Base-by-base conservation (phyloP, 2,113 vertebrate species). In the Acanthisitta chloris region DNA sequence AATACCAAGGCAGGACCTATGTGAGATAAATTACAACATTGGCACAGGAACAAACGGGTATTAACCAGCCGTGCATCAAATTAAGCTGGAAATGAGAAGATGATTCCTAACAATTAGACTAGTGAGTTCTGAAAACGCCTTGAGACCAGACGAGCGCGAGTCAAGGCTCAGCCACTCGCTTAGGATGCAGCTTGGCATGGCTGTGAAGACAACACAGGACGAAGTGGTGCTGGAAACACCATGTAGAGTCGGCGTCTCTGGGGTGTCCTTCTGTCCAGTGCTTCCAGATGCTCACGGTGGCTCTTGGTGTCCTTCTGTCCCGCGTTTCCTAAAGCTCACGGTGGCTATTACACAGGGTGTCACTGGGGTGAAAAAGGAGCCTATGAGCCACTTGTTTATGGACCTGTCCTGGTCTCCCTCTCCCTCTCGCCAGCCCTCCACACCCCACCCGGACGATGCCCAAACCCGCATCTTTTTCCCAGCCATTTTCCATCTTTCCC, bases 1-100 rank as follows among this genome's bases (percentile, higher is more conserved):
- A 93, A 86, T 49, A 93, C 45, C 25, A 23, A 81, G 69, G 21
- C 36, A 69, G 46, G 51, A 81, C 17, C 26, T 48, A 14, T 28
- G 38, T 49, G 64, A 88, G 33, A 76, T 52, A 69, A 76, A 89
- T 87, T 62, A 59, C 40, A 64, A 5, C 0, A 1, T 1, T 71
- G 86, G 80, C 51, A 62, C 34, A 48, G 31, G 31, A 92, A 51
- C 43, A 92, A 72, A 87, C 93, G 33, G 49, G 17, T 86, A 86
- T 88, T 88, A 95, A 70, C 67, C 26, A 31, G 34, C 34, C 0
- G 0, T 71, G 46, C 65, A 71, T 73, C 88, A 66, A 64, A 62
- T 81, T 81, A 88, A 88, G 20, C 46, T 88, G 67, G 76, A 92
- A 96, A 92, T 46, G 20, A 80, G 85, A 69, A 72, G 72, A 51